These are phyloP conservation scores for Seriola rivoliana DNA, from an alignment of 2,113 vertebrate genomes.

Conservation along the genomic window DNA sequence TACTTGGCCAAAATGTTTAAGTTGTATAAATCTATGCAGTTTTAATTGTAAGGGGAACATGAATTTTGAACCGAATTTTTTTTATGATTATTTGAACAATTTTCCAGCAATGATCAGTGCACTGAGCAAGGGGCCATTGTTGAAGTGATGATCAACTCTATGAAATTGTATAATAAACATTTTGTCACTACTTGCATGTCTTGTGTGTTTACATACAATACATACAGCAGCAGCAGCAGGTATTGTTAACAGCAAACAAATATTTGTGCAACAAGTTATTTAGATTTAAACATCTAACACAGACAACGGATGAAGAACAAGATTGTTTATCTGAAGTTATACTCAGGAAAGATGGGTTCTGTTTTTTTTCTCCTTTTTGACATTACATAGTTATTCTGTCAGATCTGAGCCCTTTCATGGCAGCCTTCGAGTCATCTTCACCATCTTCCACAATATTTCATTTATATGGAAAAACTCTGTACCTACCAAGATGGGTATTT, in stretches of 20 bases:
- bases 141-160: background rate
- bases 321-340: no score
- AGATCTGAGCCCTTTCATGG: no score
- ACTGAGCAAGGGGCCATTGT: background rate
- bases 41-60: conserved; percentile 24
- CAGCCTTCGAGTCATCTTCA: no score
- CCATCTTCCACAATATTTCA: no score
- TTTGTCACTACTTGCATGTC: conserved; percentile 26
- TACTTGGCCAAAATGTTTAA: conserved; percentile 47
- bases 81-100: conserved; percentile 9
- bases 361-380: no score
- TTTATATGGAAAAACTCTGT: no score
- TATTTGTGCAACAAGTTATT: background rate
- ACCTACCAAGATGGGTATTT: no score
- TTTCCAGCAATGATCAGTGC: background rate
- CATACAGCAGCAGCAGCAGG: background rate
- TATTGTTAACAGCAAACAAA: background rate
- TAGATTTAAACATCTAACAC: background rate
- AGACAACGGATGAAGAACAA: no score
- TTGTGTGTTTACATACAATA: background rate
- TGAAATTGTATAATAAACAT: conserved; percentile 52
- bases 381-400: no score
- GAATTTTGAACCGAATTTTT: conserved; percentile 39
- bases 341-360: no score
- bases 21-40: conserved; percentile 29